Evolutionary conservation across 2,888 invertebrate genomes (phyloP).

Genomic region (Drosophila neonasuta): DNA sequence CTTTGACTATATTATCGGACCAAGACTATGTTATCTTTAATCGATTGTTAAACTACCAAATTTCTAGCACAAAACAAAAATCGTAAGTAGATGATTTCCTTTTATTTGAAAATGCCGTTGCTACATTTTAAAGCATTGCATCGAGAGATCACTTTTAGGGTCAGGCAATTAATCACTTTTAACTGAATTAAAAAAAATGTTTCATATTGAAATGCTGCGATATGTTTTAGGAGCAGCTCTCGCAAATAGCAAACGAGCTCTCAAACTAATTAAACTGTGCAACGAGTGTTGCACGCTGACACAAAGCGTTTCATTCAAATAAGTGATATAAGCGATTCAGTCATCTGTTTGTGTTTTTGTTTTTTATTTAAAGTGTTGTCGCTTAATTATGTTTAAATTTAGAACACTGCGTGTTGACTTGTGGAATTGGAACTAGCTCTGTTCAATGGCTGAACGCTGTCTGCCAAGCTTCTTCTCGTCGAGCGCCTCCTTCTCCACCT

Average conservation of each 20-base stretch:
- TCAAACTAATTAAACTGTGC: neutral
- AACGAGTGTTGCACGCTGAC: neutral
- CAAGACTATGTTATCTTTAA: neutral
- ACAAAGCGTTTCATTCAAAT: slow-evolving; percentile 3
- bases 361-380: neutral
- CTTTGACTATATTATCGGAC: too few species aligned
- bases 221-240: neutral
- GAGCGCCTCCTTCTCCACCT: slow-evolving; percentile 72
- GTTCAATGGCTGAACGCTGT: slow-evolving; percentile 50
- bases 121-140: too few species aligned
- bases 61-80: too few species aligned
- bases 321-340: slow-evolving; percentile 5
- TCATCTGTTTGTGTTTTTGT: neutral
- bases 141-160: neutral
- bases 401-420: neutral
- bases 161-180: neutral
- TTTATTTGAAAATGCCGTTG: too few species aligned
- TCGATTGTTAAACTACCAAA: too few species aligned
- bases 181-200: neutral
- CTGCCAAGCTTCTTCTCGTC: slow-evolving; percentile 69
- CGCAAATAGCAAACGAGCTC: neutral
- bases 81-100: too few species aligned
- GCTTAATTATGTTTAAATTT: slow-evolving; percentile 1
- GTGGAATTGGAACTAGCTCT: slow-evolving; percentile 8
- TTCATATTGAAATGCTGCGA: neutral